Evolutionary conservation across 2,888 invertebrate species (phyloP), one percentile per base, ranked within the genome.

Genomic region (Acronicta aceris): DNA sequence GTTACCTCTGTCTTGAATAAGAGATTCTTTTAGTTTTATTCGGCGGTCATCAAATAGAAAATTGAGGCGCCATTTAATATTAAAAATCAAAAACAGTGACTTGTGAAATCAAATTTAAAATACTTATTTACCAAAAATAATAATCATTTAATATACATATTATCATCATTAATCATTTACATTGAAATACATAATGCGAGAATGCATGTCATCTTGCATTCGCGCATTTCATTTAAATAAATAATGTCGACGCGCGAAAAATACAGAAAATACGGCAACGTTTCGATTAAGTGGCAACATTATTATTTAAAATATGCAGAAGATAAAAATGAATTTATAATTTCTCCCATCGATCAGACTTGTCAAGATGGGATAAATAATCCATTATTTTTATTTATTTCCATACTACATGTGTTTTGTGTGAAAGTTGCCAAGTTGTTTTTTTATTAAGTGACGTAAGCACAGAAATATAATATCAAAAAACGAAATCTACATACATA

Each of bases 361-460:
- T 13, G 41, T 51, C 25, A 74, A 33, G 33, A 38, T 62, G 54
- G 2, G 21, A 33, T 74, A 74, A 68, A 33, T 74, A 74, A 68
- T 70, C 66, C 16, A 43, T 41, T 40, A 30, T 47, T 30, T n/a
- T 38, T 38, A n/a, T 38, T 13, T 38, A 38, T n/a, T 38, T 13
- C 4, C 15, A 30, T 10, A 46, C 49, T 46, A 21, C 21, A 21
- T 21, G 21, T 21, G 21, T 21, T 51, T 48, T 30, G 7, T 12
- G 49, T 49, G 74, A 68, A 68, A 68, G 74, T 67, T 21, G 21
- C n/a, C n/a, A n/a, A n/a, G n/a, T n/a, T n/a, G n/a, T n/a, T n/a
- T n/a, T n/a, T n/a, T n/a, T n/a, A n/a, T n/a, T n/a, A 21, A 12
- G 43, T 56, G 27, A 73, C 30, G 46, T 43, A 56, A 51, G 27